A percentile compares a stretch with the other conserved stretches of the same genome.
Conservation (phyloP, 2,113 vertebrate genomes). For the Piprites chloris region DNA sequence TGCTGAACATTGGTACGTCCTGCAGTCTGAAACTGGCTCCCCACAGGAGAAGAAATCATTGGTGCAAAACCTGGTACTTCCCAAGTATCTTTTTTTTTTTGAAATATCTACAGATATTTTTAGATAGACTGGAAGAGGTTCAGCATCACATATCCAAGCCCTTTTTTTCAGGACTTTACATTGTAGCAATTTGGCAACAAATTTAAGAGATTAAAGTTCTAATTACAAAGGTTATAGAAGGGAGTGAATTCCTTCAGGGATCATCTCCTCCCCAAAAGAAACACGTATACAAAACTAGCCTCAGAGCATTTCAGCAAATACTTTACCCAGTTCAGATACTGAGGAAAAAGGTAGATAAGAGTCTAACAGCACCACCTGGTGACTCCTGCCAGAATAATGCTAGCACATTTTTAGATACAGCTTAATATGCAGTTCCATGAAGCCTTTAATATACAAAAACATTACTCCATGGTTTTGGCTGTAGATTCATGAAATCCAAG, state of each 20-base stretch:
- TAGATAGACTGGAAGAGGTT: background rate
- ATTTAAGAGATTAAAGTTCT: background rate
- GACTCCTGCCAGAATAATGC: background rate
- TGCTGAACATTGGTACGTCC: background rate
- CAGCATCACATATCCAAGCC: background rate
- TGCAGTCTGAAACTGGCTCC: background rate
- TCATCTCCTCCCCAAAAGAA: background rate
- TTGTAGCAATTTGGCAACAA: background rate
- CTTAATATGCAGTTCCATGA: background rate
- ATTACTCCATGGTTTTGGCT: background rate
- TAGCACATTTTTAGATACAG: background rate
- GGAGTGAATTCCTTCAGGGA: background rate
- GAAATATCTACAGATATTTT: background rate
- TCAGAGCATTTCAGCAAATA: background rate
- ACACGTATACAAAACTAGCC: rapidly evolving
- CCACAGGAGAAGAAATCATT: background rate
- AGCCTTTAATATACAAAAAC: background rate
- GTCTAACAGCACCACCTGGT: constrained; percentile 50
- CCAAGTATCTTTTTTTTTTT: background rate
- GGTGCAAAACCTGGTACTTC: background rate
- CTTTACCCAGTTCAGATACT: rapidly evolving
- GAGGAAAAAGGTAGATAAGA: background rate
- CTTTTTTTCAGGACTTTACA: background rate
- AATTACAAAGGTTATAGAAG: background rate
- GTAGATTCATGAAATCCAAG: background rate